Evolutionary conservation across 2,797 vertebrate genomes (phyloP), one percentile per base, ranked within the genome.

Genomic region (Oreochromis grahami): DNA sequence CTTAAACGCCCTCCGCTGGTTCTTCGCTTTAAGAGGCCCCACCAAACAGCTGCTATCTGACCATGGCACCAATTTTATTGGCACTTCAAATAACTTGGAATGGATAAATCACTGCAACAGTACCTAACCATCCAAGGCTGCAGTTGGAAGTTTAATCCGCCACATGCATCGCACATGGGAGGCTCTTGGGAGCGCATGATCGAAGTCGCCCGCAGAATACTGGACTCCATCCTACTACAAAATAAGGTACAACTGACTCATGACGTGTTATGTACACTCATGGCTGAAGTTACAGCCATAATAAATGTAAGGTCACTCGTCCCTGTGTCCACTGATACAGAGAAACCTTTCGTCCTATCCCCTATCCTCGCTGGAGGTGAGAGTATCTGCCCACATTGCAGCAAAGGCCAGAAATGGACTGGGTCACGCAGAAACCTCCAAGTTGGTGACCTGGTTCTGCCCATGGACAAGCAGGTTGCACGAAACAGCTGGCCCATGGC

Each of bases 351-450:
- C 9, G 8, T 51, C 10, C 24, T 79, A 5, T 79, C 7, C 38
- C 9, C 78, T 38, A 38, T 41, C 11, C 55, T 12, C 12, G 58
- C 10, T 89, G 84, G 84, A 89, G 83, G 4, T 15, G 7, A 6
- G 56, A 83, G 76, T 58, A 78, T 11, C 13, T 78, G 6, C 76
- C 53, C 11, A 24, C 24, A 26, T 12, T 58, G 6, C 76, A 78
- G 56, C 24, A 13, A 29, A 58, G 38, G 17, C 43, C n/a, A 85
- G 4, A 93, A 92, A 45, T 90, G 84, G 84, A 84, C 78, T 17
- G n/a, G 65, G 8, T 13, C 56, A 3, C 7, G 10, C 5, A 53
- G 51, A n/a, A 81, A 76, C 26, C 79, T 56, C 3, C 36, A 70
- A 32, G 24, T 56, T 21, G 68, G 65, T 9, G 38, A 48, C 8